These are phyloP conservation scores for Ganaspis brasiliensis DNA, from an alignment of 2,888 invertebrate genomes.

Conservation along the genomic window DNA sequence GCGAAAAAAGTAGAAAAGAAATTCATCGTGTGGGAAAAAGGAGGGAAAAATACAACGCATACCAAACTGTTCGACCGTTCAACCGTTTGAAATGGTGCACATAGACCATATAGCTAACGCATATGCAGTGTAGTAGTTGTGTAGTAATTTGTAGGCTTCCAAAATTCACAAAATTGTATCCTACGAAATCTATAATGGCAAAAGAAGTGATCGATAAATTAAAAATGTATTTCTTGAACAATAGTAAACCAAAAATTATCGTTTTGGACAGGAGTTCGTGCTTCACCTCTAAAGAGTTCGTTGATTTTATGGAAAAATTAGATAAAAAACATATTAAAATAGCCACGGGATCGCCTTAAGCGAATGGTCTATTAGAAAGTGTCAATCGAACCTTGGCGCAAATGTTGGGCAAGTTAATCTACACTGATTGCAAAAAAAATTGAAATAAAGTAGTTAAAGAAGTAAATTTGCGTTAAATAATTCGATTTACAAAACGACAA, in stretches of 20 bases:
- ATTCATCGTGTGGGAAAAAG: slow-evolving; percentile 47
- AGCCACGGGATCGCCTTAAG: too few relatives aligned
- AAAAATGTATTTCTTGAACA: slow-evolving; percentile 38
- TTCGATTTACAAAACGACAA: slow-evolving; percentile 59
- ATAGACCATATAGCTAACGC: slow-evolving; percentile 55
- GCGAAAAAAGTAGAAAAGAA: slow-evolving; percentile 49
- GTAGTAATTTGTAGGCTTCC: slow-evolving; percentile 49
- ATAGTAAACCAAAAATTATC: too few relatives aligned
- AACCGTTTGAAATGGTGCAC: slow-evolving; percentile 61
- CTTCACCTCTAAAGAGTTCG: slow-evolving; percentile 55
- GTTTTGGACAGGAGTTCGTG: too few relatives aligned
- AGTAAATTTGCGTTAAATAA: slow-evolving; percentile 53
- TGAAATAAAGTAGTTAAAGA: slow-evolving; percentile 45
- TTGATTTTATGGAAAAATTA: slow-evolving; percentile 45
- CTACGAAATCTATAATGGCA: slow-evolving; percentile 43
- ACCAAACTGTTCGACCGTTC: too few relatives aligned
- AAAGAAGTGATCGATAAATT: slow-evolving; percentile 47
- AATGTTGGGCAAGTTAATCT: slow-evolving; percentile 36
- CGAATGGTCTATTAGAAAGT: slow-evolving; percentile 59
- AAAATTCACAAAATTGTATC: slow-evolving; percentile 49
- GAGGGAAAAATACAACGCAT: slow-evolving; percentile 58
- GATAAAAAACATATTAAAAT: slow-evolving; percentile 46
- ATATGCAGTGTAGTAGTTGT: slow-evolving; percentile 4
- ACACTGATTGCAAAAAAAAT: slow-evolving; percentile 19
- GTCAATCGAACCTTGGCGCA: slow-evolving; percentile 49